Base-by-base conservation (phyloP, 2,888 invertebrate genomes). In the Hydrotaea cyrtoneurina region DNA sequence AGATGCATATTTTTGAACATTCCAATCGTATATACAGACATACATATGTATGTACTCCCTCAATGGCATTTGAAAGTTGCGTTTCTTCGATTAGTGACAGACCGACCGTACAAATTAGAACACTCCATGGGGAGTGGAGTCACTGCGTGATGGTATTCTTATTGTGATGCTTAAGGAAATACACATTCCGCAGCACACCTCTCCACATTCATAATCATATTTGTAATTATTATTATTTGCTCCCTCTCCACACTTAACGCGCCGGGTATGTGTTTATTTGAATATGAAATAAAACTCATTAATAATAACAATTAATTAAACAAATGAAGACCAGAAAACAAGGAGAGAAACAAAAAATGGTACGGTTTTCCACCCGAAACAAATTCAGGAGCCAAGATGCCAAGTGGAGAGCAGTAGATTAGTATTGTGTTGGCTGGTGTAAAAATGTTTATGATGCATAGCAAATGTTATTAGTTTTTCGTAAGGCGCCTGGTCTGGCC, bases 251-350 rank as follows among this genome's bases (percentile, higher is more conserved):
- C 17, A 10, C 36, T 62, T 62, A 31, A n/a, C 36, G 11, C 5
- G 26, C 15, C 15, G 31, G 31, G 1, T 13, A n/a, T 19, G 19
- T 21, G 17, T 59, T 21, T 66, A 39, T 39, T 39, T 15, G 19
- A 43, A 66, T 66, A 66, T 66, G 31, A 31, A 64, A 66, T 66
- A 43, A 75, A 82, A 75, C 64, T 83, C 78, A 78, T 78, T 83
- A 75, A 64, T 78, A 80, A 78, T 64, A 53, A 75, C 64, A 80
- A 83, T 80, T 83, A 83, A 83, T 83, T 80, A 78, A 80, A 80
- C 43, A 59, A 69, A 66, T 73, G 31, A 66, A 79, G 59, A 69
- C 53, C 15, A 74, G 55, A 59, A 13, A 26, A 23, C 13, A 23
- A 36, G 4, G 8, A 4, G 8, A 39, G 11, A 39, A 43, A 43